phyloP scores from a whole-genome alignment of 1,140 invertebrate species.

The Drosophila ercepeae region DNA sequence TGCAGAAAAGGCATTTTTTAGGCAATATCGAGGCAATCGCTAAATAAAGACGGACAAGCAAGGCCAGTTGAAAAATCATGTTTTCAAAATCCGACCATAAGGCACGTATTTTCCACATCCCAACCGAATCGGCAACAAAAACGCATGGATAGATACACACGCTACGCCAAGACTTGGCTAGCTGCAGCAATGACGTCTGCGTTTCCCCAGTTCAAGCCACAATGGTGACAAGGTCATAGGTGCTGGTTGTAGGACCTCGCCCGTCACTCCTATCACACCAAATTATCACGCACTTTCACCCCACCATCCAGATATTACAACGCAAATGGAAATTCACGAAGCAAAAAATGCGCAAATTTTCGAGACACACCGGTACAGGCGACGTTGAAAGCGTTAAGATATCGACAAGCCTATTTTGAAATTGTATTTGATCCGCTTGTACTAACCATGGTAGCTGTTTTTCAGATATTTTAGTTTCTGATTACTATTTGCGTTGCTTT shows the following conservation, averaged over 20 bases:
- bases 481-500: constrained; percentile 8
- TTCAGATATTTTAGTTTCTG: constrained; percentile 13
- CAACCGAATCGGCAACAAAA: not conserved
- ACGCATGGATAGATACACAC: constrained; percentile 48
- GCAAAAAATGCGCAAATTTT: constrained; percentile 41
- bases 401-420: not conserved
- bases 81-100: not conserved
- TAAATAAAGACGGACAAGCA: not conserved
- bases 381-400: not conserved
- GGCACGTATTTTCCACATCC: not conserved
- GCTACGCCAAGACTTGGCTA: not conserved
- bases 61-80: not conserved
- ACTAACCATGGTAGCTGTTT: constrained; percentile 38
- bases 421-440: not conserved
- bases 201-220: not conserved
- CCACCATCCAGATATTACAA: constrained; percentile 7
- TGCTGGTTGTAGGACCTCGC: not conserved
- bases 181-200: constrained; percentile 20
- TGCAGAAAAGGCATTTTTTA: too few relatives aligned
- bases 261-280: not conserved
- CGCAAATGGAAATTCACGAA: not conserved
- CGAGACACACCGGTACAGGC: not conserved
- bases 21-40: too few relatives aligned
- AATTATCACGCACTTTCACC: constrained; percentile 11
- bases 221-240: constrained; percentile 36